Conservation (phyloP, 2,888 invertebrate genomes). For the Autographa gamma region DNA sequence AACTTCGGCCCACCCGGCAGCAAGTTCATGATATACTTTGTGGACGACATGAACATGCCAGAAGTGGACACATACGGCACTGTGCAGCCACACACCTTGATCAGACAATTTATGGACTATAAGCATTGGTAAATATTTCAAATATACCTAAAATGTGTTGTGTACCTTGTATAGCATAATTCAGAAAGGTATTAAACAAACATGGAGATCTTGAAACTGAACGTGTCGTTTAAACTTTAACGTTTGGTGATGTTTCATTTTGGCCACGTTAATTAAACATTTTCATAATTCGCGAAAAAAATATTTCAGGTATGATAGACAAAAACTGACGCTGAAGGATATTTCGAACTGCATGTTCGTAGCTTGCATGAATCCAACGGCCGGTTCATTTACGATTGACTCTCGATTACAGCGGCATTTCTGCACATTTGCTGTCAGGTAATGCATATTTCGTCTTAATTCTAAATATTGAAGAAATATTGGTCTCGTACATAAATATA, state of each 20-base stretch:
- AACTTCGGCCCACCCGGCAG: conserved; percentile 98
- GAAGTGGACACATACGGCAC: conserved; percentile 98
- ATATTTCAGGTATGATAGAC: conserved; percentile 93
- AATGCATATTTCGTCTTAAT: conserved; percentile 39
- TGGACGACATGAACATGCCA: conserved; percentile 99
- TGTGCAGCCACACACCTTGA: conserved; percentile 97
- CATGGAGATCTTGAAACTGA: too few species aligned
- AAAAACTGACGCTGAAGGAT: conserved; percentile 95
- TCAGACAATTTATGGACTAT: conserved; percentile 97
- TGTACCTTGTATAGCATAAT: too few species aligned
- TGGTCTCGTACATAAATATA: too few species aligned
- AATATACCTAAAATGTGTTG: too few species aligned
- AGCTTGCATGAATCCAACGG: conserved; percentile 98
- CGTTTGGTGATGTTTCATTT: too few species aligned
- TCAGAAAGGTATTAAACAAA: too few species aligned
- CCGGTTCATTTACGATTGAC: conserved; percentile 98
- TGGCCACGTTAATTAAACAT: too few species aligned
- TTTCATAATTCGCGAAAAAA: neutral
- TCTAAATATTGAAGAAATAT: too few species aligned
- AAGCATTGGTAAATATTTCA: conserved; percentile 92
- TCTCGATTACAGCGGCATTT: conserved; percentile 96
- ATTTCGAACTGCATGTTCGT: conserved; percentile 98
- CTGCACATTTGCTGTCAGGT: conserved; percentile 95
- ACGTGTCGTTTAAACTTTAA: too few species aligned
- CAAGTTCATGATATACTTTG: conserved; percentile 97